Evolutionary conservation across 2,888 invertebrate species (phyloP), one percentile per base, ranked within the genome.

Genomic region (Tenthredo distinguenda): DNA sequence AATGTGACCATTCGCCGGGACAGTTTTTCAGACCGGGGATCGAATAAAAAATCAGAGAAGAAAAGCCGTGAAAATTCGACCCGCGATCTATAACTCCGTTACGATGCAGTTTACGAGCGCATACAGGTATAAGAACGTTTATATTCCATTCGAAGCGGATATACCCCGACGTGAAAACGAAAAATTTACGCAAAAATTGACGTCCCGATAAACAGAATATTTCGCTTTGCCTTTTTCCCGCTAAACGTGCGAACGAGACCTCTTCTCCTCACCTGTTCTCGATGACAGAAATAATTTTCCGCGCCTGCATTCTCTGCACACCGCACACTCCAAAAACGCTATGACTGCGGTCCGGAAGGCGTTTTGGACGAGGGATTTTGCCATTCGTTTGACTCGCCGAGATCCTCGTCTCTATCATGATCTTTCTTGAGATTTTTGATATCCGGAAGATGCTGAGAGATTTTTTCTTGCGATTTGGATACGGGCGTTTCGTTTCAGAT

Each of bases 281-380:
- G 37, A 72, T 15, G 9, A 0, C 10, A 68, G 12, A 34, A 15
- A 34, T 18, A 34, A 31, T 10, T 4, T 34, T 15, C 31, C 34
- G 50, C 81, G 81, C 58, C 62, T 40, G 12, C n/a, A 55, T 77
- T 12, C 26, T 55, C n/a, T 10, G 81, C 81, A 81, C 18, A 40
- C 81, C 62, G 62, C 81, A 81, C 21, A 40, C 81, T 81, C n/a
- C 10, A 31, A 31, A 26, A 40, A 62, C 62, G n/a, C 40, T 3
- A 34, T 62, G 15, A 81, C 40, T 81, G 81, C 81, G 21, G 81
- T 21, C 3, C 9, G 21, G 10, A 34, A 81, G 81, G 81, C 81
- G 81, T 26, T 31, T 65, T 21, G 9, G 4, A 5, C 12, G 15
- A n/a, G 1, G 21, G 21, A n/a, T 72, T 12, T 47, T 15, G 18